These are phyloP conservation scores for Pocillopora grandis DNA, from an alignment of 92 coral and sea anemone species.

Conservation along the genomic window DNA sequence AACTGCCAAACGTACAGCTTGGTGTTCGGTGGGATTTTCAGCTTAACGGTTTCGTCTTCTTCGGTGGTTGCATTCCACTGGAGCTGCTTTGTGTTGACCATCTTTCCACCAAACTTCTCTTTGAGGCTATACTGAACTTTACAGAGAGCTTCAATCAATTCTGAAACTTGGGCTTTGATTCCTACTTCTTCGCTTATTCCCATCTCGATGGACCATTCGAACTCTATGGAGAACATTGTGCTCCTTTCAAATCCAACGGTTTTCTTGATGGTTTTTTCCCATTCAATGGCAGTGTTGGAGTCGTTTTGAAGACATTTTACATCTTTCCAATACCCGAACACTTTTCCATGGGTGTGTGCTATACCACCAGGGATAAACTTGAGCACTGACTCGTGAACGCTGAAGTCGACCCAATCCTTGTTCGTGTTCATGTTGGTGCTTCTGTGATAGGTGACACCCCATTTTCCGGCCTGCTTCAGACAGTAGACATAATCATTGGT, in stretches of 20 bases:
- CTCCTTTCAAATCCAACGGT: background rate
- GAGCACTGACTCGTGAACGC: background rate
- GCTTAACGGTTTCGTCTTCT: slow-evolving; percentile 3
- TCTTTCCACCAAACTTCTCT: slow-evolving; percentile 23
- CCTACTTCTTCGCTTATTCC: too few species aligned
- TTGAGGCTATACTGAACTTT: slow-evolving; percentile 20
- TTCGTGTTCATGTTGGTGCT: slow-evolving; percentile 19
- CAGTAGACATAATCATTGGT: slow-evolving; percentile 14
- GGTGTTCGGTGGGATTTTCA: background rate
- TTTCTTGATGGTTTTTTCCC: background rate
- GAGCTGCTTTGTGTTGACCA: background rate
- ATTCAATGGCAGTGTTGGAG: background rate
- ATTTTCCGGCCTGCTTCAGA: background rate
- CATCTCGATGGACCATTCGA: background rate
- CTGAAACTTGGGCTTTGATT: too few species aligned
- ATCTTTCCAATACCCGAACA: background rate
- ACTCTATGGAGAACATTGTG: background rate
- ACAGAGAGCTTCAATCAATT: background rate
- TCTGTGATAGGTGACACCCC: slow-evolving; percentile 25
- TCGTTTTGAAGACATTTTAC: background rate
- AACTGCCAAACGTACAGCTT: slow-evolving; percentile 29
- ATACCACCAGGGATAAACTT: slow-evolving; percentile 22
- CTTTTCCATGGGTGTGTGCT: slow-evolving; percentile 9
- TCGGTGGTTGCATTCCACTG: background rate
- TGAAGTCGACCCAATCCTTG: background rate